phyloP scores from a whole-genome alignment of 1,140 invertebrate genomes.

The Trachelipus rathkii region DNA sequence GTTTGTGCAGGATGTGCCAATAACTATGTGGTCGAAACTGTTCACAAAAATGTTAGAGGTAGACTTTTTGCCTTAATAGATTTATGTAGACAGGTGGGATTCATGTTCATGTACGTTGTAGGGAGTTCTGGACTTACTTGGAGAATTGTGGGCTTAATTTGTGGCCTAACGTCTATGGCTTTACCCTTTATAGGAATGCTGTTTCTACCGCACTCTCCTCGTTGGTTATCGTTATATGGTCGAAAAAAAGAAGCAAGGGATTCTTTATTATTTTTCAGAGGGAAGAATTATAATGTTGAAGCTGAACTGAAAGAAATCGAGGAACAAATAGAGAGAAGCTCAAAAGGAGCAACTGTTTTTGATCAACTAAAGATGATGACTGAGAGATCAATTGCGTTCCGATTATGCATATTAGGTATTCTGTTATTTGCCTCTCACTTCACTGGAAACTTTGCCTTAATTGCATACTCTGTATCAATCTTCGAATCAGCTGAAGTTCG shows the following conservation, averaged over 20 bases:
- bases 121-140: slow-evolving; percentile 37
- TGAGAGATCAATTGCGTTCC: slow-evolving; percentile 25
- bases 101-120: slow-evolving; percentile 37
- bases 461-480: slow-evolving; percentile 36
- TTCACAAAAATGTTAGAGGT: slow-evolving; percentile 29
- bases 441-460: slow-evolving; percentile 34
- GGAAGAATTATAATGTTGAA: slow-evolving; percentile 24
- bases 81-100: slow-evolving; percentile 30
- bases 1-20: slow-evolving; percentile 26
- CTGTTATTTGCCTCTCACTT: slow-evolving; percentile 36
- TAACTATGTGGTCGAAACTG: slow-evolving; percentile 36
- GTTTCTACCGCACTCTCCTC: slow-evolving; percentile 40
- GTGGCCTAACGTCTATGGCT: slow-evolving; percentile 29
- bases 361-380: slow-evolving; percentile 32
- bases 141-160: slow-evolving; percentile 32
- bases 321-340: slow-evolving; percentile 25
- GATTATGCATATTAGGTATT: slow-evolving; percentile 29
- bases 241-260: slow-evolving; percentile 33
- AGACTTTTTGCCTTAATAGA: slow-evolving; percentile 31
- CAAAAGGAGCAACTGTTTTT: slow-evolving; percentile 1
- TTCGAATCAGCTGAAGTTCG: slow-evolving; percentile 30
- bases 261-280: slow-evolving; percentile 32
- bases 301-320: slow-evolving; percentile 26
- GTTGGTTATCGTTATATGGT: slow-evolving; percentile 35
- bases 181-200: slow-evolving; percentile 31